Evolutionary conservation across 2,797 vertebrate genomes (phyloP).

Genomic region (Adelosebastes latens): DNA sequence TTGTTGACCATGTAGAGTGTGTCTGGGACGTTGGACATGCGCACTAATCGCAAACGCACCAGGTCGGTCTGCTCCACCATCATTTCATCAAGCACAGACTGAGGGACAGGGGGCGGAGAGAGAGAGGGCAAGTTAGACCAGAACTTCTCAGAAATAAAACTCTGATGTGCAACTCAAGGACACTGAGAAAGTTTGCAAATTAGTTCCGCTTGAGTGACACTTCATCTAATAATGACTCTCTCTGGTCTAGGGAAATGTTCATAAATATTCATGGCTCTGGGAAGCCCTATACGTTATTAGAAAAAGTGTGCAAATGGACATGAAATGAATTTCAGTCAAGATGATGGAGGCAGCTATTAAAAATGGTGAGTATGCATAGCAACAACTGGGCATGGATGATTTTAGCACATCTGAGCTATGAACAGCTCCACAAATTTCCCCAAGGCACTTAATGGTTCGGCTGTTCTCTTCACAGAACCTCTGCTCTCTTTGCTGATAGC

Average conservation of each 20-base stretch:
- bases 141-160: background rate
- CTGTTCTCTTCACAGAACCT: constrained; percentile 15
- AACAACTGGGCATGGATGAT: constrained; percentile 22
- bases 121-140: constrained; percentile 6
- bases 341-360: constrained; percentile 41
- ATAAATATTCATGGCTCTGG: constrained; percentile 63
- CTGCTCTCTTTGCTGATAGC: constrained; percentile 18
- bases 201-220: constrained; percentile 66
- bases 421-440: constrained; percentile 34
- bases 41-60: constrained; percentile 95
- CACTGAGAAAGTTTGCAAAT: constrained; percentile 45
- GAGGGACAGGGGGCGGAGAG: constrained; percentile 43
- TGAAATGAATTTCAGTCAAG: constrained; percentile 49
- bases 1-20: constrained; percentile 99
- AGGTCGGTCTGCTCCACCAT: constrained; percentile 99
- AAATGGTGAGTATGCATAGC: constrained; percentile 17
- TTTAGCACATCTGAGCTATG: constrained; percentile 16
- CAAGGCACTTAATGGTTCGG: background rate
- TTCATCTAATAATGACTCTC: constrained; percentile 58
- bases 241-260: constrained; percentile 45
- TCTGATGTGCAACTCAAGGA: constrained; percentile 43
- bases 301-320: constrained; percentile 49
- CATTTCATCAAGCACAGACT: constrained; percentile 98
- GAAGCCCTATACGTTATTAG: constrained; percentile 40
- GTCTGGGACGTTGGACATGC: constrained; percentile 99